Evolutionary conservation across 2,113 vertebrate species (phyloP).

Genomic region (Macaca fascicularis): T2T-MFA8v1.1 NC_088391.1:98484001-98484500

Average conservation of each 20-base stretch:
- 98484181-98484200: accelerated
- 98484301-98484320: accelerated
- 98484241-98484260: accelerated
- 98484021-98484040: too few relatives aligned
- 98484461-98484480: not conserved
- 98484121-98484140: accelerated
- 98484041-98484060: not conserved
- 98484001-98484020: not conserved
- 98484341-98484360: not conserved
- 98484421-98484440: not conserved
- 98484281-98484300: not conserved
- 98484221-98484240: accelerated
- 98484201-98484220: not conserved
- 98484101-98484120: accelerated
- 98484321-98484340: not conserved
- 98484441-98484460: not conserved
- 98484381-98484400: not conserved
- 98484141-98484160: accelerated
- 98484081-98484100: accelerated
- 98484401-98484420: not conserved
- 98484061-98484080: not conserved
- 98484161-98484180: accelerated
- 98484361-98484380: not conserved
- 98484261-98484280: accelerated
- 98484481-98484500: not conserved